Conservation (phyloP, 2,797 vertebrate species). For the Eutrigla gurnardus region DNA sequence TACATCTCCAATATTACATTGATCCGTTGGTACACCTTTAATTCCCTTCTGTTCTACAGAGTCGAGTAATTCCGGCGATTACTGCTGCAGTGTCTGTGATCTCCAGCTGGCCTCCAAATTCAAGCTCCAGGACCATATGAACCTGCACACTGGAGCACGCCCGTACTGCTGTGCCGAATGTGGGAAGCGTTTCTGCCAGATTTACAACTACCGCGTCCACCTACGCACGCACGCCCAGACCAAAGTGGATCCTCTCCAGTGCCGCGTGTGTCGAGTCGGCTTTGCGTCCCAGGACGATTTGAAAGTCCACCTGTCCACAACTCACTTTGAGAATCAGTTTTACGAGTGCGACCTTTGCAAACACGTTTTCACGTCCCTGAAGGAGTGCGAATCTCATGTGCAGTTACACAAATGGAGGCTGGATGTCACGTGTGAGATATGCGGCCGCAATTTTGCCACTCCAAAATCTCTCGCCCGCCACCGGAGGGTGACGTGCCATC, state of each 20-base stretch:
- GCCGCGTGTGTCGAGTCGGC: slow-evolving; percentile 73
- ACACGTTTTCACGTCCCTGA: slow-evolving; percentile 75
- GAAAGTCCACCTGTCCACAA: slow-evolving; percentile 70
- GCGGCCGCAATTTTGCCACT: slow-evolving; percentile 72
- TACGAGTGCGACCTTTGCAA: slow-evolving; percentile 88
- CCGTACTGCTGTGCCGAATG: slow-evolving; percentile 85
- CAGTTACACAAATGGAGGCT: slow-evolving; percentile 61
- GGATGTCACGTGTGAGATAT: slow-evolving; percentile 68
- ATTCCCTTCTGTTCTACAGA: slow-evolving; percentile 38
- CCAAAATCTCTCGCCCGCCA: slow-evolving; percentile 70
- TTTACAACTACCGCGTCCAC: slow-evolving; percentile 81
- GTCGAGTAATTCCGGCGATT: slow-evolving; percentile 45
- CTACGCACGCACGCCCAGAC: slow-evolving; percentile 79
- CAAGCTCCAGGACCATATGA: slow-evolving; percentile 84
- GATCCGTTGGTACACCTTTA: background rate
- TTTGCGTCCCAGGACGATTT: slow-evolving; percentile 66
- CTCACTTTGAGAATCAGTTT: slow-evolving; percentile 80
- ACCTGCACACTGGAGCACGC: slow-evolving; percentile 81
- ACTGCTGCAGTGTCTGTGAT: slow-evolving; percentile 77
- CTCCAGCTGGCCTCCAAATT: slow-evolving; percentile 76
- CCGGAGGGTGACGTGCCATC: slow-evolving; percentile 52
- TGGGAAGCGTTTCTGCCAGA: slow-evolving; percentile 85
- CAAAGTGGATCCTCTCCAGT: slow-evolving; percentile 49
- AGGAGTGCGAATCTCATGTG: slow-evolving; percentile 77
- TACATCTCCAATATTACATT: background rate